A percentile compares a stretch with the other conserved stretches of the same genome.
These are phyloP conservation scores for Spinus pinus DNA, from an alignment of 2,797 vertebrate species.

Conservation along the genomic window DNA sequence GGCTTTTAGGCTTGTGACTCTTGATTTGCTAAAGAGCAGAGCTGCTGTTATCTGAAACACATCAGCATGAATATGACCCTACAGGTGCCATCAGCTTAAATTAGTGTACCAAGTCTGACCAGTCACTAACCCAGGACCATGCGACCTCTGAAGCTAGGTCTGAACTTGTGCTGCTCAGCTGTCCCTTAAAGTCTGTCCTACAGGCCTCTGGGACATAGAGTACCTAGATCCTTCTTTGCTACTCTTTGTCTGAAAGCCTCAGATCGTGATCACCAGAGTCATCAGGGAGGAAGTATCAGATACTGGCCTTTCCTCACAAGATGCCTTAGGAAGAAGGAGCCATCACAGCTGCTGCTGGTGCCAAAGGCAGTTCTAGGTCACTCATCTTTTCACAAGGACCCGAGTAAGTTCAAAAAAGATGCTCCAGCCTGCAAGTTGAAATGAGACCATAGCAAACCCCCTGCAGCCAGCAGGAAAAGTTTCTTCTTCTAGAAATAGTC, in stretches of 20 bases:
- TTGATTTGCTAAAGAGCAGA: neutral
- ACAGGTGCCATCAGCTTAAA: neutral
- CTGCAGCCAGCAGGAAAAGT: neutral
- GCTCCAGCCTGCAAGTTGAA: neutral
- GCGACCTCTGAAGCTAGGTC: neutral
- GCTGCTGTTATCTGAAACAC: neutral
- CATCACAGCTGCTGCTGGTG: neutral
- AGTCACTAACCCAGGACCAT: neutral
- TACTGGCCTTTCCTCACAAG: neutral
- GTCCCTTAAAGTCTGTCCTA: neutral
- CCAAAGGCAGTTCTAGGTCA: neutral
- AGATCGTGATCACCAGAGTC: neutral
- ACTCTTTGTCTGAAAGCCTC: neutral
- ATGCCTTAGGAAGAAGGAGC: neutral
- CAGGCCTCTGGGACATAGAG: rapidly evolving
- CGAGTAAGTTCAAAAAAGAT: neutral
- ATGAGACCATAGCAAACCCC: neutral
- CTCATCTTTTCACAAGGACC: neutral
- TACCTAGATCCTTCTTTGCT: neutral
- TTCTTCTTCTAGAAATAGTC: neutral
- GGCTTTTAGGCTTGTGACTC: neutral
- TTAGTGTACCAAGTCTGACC: neutral
- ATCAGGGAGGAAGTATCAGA: neutral
- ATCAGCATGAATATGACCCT: neutral
- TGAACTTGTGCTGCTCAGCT: neutral